Conservation (phyloP, 2,888 invertebrate genomes). For the Apamea crenata region DNA sequence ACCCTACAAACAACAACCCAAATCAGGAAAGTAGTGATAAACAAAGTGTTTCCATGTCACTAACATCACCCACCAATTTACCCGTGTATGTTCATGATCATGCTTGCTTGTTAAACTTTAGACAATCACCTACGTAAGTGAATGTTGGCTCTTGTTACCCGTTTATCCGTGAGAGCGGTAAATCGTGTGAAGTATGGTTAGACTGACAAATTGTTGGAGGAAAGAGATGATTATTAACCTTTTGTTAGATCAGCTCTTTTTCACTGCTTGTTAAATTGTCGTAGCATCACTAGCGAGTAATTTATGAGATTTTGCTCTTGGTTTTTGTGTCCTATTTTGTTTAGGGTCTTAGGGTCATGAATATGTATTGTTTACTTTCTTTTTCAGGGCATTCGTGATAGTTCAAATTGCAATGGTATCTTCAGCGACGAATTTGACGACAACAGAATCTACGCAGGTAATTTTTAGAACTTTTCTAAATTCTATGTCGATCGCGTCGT, state of each 20-base stretch:
- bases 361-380: constrained; percentile 55
- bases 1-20: constrained; percentile 68
- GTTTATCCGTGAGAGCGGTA: constrained; percentile 71
- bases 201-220: constrained; percentile 76
- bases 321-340: constrained; percentile 20
- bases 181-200: constrained; percentile 67
- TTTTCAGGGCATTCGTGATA: constrained; percentile 81
- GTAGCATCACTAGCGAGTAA: constrained; percentile 29
- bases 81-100: constrained; percentile 52
- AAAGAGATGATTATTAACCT: constrained; percentile 69
- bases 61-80: constrained; percentile 71
- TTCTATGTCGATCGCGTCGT: neutral
- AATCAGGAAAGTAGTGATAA: constrained; percentile 76
- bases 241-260: constrained; percentile 56
- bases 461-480: neutral
- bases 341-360: neutral
- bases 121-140: constrained; percentile 75
- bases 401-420: constrained; percentile 79
- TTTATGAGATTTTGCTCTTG: constrained; percentile 42
- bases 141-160: constrained; percentile 67
- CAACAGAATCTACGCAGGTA: constrained; percentile 72
- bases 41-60: constrained; percentile 76
- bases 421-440: constrained; percentile 73
- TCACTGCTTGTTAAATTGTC: constrained; percentile 63
- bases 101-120: constrained; percentile 72